Base-by-base conservation (phyloP, 2,113 vertebrate genomes). In the Peromyscus polionotus region DNA sequence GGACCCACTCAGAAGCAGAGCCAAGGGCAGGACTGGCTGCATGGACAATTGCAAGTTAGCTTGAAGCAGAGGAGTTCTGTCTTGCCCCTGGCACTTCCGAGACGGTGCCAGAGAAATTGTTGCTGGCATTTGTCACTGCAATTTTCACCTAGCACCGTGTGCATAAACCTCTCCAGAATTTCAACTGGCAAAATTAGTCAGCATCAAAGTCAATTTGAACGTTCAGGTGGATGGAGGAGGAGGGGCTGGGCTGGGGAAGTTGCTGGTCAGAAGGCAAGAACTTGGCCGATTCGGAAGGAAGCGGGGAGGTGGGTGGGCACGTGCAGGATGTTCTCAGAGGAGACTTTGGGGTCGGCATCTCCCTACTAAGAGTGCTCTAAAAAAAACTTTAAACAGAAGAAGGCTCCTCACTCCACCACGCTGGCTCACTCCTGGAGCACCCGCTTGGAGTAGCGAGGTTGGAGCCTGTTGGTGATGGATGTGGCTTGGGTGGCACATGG, bases 141-240 rank as follows among this genome's bases (percentile, higher is more conserved):
- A 91, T 96, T 93, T 91, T 93, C 91, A 65, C 92, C 12, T n/a
- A 90, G 89, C 61, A 2, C 61, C 0, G 8, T n/a, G n/a, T 36
- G 48, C 7, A 17, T 33, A 28, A 92, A 85, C 1, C 0, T 54
- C 97, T 94, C 86, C 16, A 54, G 77, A 93, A 95, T 94, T 86
- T 93, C 95, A 96, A 63, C 84, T 0, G 65, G 76, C 68, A 88
- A 96, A 97, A 97, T 96, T 73, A 95, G 97, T 88, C 22, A 70
- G 94, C 92, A 88, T 97, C 96, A 95, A 93, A 97, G 95, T 94
- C 98, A 81, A 83, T 95, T 63, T 95, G 86, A 97, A 92, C 70
- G 24, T 48, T 93, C 91, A 92, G 75, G 83, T 92, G 67, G 95
- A 73, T 1, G 83, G 93, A 39, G 31, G 93, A 39, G 31, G 79